phyloP scores from a whole-genome alignment of 2,888 invertebrate species.

The Buathra laborator region DNA sequence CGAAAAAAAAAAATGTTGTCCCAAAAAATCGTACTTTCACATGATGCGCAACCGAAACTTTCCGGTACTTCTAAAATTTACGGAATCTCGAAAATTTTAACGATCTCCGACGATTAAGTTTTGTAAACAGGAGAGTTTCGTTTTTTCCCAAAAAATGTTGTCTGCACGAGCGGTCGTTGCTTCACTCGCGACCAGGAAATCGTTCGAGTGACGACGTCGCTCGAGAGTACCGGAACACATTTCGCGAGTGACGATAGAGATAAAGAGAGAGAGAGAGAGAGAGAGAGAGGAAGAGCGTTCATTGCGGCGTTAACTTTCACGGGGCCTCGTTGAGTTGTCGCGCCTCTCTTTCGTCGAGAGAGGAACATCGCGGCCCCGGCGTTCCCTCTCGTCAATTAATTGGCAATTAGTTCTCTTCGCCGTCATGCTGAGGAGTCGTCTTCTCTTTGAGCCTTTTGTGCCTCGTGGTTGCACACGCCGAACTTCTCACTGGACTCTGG shows the following conservation, averaged over 20 bases:
- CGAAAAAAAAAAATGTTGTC: background rate
- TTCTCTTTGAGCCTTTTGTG: slow-evolving; percentile 41
- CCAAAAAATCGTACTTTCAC: slow-evolving; percentile 1
- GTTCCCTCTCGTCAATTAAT: slow-evolving; percentile 66
- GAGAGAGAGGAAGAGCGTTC: slow-evolving; percentile 24
- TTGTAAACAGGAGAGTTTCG: background rate
- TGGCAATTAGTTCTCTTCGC: slow-evolving; percentile 70
- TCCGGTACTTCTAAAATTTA: slow-evolving; percentile 1
- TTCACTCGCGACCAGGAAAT: slow-evolving; percentile 10
- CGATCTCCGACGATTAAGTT: slow-evolving; percentile 8
- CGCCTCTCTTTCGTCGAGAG: slow-evolving; percentile 29
- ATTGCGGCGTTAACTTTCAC: slow-evolving; percentile 73
- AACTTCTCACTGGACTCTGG: slow-evolving; percentile 6
- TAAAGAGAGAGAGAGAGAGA: slow-evolving; percentile 26
- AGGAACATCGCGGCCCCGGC: slow-evolving; percentile 21
- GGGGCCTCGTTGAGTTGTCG: slow-evolving; percentile 62
- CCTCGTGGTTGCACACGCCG: slow-evolving; percentile 33
- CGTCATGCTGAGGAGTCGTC: slow-evolving; percentile 60
- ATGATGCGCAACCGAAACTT: background rate
- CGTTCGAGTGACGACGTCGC: slow-evolving; percentile 8
- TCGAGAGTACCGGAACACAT: slow-evolving; percentile 20
- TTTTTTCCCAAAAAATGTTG: background rate
- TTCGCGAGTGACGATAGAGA: slow-evolving; percentile 4
- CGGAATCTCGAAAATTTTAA: slow-evolving; percentile 58
- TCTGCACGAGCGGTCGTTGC: background rate